Evolutionary conservation across 2,888 invertebrate species (phyloP), one percentile per base, ranked within the genome.

Genomic region (Cinara cedri): DNA sequence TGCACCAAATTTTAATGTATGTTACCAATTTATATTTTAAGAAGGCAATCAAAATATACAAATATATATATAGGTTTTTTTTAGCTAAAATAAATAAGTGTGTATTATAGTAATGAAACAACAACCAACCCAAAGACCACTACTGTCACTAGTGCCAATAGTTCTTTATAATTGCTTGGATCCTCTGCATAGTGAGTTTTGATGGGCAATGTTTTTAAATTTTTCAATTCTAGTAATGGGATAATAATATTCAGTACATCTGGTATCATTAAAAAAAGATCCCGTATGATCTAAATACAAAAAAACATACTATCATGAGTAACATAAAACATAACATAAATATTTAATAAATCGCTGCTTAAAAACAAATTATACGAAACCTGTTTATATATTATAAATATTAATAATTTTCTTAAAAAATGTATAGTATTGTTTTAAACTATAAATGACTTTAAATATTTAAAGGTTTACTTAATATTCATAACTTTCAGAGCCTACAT

Each of bases 201-300:
- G 26, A 44, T 46, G 13, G 44, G n/a, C n/a, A n/a, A 10, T 10
- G 24, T 51, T 34, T 16, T 75, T 24, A n/a, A 42, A 13, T 76
- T 81, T 80, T 87, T 85, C 81, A 89, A 84, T 81, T 88, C 85
- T 85, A 87, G 87, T 19, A 89, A 82, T 54, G 91, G 90, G 81
- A 92, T 86, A 21, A 88, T 82, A 42, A 91, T 86, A 83, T 91
- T 90, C 51, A 91, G 85, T 65, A 90, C 85, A 83, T 91, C 91
- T 42, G 91, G 90, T 81, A 90, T 87, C 91, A 91, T 91, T 83
- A 91, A 89, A 49, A 89, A 89, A 82, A 91, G 85, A 85, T 91
- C 91, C 14, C 91, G 87, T 72, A 91, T 87, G 72, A 89, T 87
- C 88, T 84, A 74, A 26, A n/a, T 34, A 34, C 34, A 34, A 34